These are phyloP conservation scores for Cepaea nemoralis DNA, from an alignment of 1,140 invertebrate genomes.

Conservation along the genomic window DNA sequence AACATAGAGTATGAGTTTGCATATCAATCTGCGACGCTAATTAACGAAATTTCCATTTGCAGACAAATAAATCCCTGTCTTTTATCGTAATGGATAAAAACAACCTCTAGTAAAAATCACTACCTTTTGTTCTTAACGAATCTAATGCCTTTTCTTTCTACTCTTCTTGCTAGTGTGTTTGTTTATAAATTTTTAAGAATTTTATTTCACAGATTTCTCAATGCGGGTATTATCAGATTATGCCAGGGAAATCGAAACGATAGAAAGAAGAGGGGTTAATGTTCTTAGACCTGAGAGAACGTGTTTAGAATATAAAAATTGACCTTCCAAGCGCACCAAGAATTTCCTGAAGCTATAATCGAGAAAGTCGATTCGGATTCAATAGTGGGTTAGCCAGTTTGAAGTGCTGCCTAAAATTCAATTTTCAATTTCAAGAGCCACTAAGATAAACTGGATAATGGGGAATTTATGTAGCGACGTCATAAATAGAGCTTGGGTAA, in stretches of 20 bases:
- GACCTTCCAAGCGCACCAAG: background rate
- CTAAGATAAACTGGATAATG: conserved; percentile 15
- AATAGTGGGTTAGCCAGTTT: background rate
- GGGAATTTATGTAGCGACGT: conserved; percentile 18
- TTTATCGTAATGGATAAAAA: no score
- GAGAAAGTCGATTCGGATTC: background rate
- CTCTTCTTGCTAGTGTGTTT: background rate
- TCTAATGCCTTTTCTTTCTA: background rate
- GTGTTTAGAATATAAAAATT: background rate
- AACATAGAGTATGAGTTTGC: no score
- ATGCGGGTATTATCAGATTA: background rate
- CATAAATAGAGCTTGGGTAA: background rate
- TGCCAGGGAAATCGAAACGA: background rate
- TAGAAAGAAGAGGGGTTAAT: background rate
- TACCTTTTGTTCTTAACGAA: background rate
- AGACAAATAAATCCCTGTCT: background rate
- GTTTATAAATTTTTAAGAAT: background rate
- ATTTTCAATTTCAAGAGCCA: conserved; percentile 19
- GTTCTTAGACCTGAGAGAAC: background rate
- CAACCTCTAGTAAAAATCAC: background rate
- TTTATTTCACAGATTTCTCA: background rate
- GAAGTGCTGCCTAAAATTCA: background rate
- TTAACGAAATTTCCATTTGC: background rate
- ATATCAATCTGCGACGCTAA: background rate
- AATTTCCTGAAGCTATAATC: background rate